Evolutionary conservation across 2,888 invertebrate genomes (phyloP).

Genomic region (Nymphalis polychloros): DNA sequence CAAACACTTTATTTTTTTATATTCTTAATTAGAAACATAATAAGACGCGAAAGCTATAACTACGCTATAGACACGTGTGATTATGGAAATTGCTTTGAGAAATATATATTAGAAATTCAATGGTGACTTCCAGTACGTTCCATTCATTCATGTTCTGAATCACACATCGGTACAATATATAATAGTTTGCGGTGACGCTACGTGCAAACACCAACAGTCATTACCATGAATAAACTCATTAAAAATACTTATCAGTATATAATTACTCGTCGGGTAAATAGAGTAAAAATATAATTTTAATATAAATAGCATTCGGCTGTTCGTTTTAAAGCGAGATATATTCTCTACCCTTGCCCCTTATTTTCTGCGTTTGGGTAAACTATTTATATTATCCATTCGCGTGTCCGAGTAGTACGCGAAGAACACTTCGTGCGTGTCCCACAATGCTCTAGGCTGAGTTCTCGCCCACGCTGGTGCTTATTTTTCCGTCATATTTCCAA

Average conservation of each 20-base stretch:
- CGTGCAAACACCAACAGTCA: not conserved
- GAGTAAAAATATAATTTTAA: too few relatives aligned
- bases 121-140: slow-evolving; percentile 29
- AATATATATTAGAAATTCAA: slow-evolving; percentile 18
- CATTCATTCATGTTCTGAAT: slow-evolving; percentile 30
- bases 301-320: too few relatives aligned
- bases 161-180: slow-evolving; percentile 30
- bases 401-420: slow-evolving; percentile 24
- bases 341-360: not conserved
- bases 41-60: slow-evolving; percentile 16
- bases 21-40: slow-evolving; percentile 33
- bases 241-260: too few relatives aligned
- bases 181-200: slow-evolving; percentile 28
- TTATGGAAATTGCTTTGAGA: slow-evolving; percentile 13
- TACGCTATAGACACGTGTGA: not conserved
- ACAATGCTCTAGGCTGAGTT: slow-evolving; percentile 64
- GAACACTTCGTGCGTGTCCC: slow-evolving; percentile 48
- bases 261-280: too few relatives aligned
- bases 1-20: slow-evolving; percentile 47
- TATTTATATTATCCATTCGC: slow-evolving; percentile 16
- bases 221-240: not conserved
- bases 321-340: too few relatives aligned
- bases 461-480: slow-evolving; percentile 70
- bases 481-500: slow-evolving; percentile 77
- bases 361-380: slow-evolving; percentile 3